phyloP scores from a whole-genome alignment of 2,888 invertebrate genomes.

The Diarsia rubi region DNA sequence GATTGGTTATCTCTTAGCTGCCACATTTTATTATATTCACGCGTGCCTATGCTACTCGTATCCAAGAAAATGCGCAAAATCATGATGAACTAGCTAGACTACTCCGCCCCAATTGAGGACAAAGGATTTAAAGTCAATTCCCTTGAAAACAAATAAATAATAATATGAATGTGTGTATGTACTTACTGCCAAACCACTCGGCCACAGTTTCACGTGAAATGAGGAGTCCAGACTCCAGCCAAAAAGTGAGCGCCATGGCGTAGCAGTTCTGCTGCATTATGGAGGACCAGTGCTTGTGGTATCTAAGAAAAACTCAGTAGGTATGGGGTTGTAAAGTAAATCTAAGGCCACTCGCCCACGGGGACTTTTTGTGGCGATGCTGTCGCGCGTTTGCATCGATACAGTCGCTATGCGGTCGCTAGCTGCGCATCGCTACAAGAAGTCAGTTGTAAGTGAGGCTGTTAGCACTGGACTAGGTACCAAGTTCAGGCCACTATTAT shows the following conservation, averaged over 20 bases:
- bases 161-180: not conserved
- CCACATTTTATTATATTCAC: not conserved
- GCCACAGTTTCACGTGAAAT: constrained; percentile 94
- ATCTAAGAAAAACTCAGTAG: constrained; percentile 82
- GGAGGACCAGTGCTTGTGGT: constrained; percentile 96
- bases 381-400: too few relatives aligned
- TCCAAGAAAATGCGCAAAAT: too few relatives aligned
- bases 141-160: not conserved
- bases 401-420: too few relatives aligned
- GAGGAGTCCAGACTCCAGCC: constrained; percentile 94
- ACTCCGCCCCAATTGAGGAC: too few relatives aligned
- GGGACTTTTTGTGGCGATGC: too few relatives aligned
- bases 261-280: constrained; percentile 95
- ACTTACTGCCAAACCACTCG: constrained; percentile 94
- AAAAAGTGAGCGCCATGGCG: constrained; percentile 94
- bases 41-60: too few relatives aligned
- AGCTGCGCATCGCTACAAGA: too few relatives aligned
- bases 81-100: too few relatives aligned
- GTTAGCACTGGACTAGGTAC: too few relatives aligned
- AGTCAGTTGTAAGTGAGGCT: too few relatives aligned
- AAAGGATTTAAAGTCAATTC: not conserved
- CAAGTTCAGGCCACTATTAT: too few relatives aligned
- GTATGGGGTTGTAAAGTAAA: not conserved
- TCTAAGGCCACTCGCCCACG: too few relatives aligned
- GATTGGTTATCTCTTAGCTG: not conserved